Conservation (phyloP, 2,888 invertebrate species). For the Teinopalpus imperialis region DNA sequence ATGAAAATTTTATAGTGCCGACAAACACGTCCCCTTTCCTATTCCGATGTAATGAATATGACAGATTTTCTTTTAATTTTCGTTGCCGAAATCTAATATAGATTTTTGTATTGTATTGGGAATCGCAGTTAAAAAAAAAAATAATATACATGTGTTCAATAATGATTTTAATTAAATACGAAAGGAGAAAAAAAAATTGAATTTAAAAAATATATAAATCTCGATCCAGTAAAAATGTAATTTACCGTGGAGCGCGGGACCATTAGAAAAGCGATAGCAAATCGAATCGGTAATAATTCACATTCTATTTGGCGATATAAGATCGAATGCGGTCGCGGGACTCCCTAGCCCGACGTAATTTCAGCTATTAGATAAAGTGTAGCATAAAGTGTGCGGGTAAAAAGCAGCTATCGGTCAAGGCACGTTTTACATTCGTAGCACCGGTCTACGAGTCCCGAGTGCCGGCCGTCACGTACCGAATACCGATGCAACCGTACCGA, state of each 20-base stretch:
- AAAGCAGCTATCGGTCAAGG: slow-evolving; percentile 39
- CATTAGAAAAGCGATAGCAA: slow-evolving; percentile 1
- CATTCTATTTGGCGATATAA: slow-evolving; percentile 18
- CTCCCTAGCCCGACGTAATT: slow-evolving; percentile 11
- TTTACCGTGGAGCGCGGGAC: background rate
- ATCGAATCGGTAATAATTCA: slow-evolving; percentile 7
- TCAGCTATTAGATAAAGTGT: slow-evolving; percentile 25
- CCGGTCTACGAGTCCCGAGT: slow-evolving; percentile 32
- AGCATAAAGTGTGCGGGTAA: slow-evolving; percentile 25
- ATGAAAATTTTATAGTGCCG: too few species aligned
- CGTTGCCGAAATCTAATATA: too few species aligned
- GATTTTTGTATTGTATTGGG: too few species aligned
- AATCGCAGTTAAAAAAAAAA: too few species aligned
- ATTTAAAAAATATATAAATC: too few species aligned
- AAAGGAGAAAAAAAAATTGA: too few species aligned
- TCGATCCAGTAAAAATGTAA: background rate
- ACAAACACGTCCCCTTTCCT: too few species aligned
- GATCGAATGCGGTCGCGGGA: slow-evolving; percentile 9
- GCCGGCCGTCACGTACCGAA: slow-evolving; percentile 22
- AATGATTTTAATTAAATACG: too few species aligned
- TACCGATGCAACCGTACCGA: slow-evolving; percentile 32
- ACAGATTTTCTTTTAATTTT: too few species aligned
- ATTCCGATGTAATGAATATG: too few species aligned
- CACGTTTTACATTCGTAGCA: slow-evolving; percentile 36
- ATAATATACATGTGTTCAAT: too few species aligned